Evolutionary conservation across 2,888 invertebrate species (phyloP).

Genomic region (Alsophila aescularia): DNA sequence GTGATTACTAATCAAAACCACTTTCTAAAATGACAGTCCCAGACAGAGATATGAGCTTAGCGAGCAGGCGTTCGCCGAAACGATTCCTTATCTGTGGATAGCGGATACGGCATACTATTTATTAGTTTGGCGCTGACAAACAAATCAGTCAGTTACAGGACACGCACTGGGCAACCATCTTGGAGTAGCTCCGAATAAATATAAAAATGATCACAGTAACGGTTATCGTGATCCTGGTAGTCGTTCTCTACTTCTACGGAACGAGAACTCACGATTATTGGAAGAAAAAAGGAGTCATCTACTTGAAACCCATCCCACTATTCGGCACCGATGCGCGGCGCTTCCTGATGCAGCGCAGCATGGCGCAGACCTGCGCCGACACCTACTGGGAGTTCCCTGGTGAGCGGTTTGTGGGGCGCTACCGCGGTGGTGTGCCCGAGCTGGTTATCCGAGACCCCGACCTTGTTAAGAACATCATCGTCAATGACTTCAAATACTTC

Average conservation of each 20-base stretch:
- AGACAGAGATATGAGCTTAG: constrained; percentile 9
- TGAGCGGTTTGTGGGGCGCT: constrained; percentile 61
- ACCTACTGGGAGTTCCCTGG: constrained; percentile 59
- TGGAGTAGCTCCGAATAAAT: neutral
- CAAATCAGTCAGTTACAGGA: constrained; percentile 12
- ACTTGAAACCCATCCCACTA: constrained; percentile 57
- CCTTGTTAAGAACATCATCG: constrained; percentile 55
- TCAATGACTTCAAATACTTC: constrained; percentile 60
- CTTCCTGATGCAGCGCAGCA: constrained; percentile 50
- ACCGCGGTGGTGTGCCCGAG: constrained; percentile 51
- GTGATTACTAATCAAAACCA: neutral
- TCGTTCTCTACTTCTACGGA: constrained; percentile 52
- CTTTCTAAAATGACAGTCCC: neutral
- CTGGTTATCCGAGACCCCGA: constrained; percentile 63
- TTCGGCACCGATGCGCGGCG: constrained; percentile 57
- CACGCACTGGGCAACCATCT: neutral
- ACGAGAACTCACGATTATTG: constrained; percentile 56
- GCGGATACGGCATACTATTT: constrained; percentile 16
- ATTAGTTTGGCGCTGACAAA: neutral
- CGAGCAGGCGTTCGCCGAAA: neutral
- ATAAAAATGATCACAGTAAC: constrained; percentile 26
- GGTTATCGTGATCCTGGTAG: constrained; percentile 30
- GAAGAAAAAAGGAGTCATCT: constrained; percentile 53
- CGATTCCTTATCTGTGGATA: constrained; percentile 10
- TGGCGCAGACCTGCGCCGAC: constrained; percentile 51